These are phyloP conservation scores for Trachymyrmex septentrionalis DNA, from an alignment of 1,140 invertebrate genomes.

Conservation along the genomic window DNA sequence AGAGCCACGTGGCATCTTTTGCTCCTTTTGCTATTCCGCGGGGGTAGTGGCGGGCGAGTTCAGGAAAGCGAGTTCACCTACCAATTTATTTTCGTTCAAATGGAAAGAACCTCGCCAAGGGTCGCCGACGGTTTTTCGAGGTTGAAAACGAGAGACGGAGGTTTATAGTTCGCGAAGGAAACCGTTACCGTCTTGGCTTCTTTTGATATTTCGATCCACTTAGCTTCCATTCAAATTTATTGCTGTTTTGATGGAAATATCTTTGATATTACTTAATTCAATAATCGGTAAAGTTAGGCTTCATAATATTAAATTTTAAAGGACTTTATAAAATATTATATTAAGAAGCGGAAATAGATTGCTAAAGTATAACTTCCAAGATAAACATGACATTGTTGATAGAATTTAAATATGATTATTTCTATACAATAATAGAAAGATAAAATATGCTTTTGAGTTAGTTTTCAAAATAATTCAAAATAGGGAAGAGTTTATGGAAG, in stretches of 20 bases:
- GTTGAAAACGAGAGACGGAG: slow-evolving; percentile 38
- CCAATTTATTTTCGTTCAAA: slow-evolving; percentile 77
- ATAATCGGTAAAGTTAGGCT: not conserved
- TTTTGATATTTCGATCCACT: slow-evolving; percentile 71
- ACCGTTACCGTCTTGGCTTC: slow-evolving; percentile 3
- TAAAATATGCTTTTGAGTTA: not conserved
- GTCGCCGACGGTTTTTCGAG: slow-evolving; percentile 55
- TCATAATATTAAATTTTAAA: not conserved
- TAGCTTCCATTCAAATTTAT: slow-evolving; percentile 70
- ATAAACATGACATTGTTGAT: not conserved
- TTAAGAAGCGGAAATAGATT: not conserved
- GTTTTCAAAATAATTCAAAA: not conserved
- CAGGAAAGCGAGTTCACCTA: slow-evolving; percentile 33
- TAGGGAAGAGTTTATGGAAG: not conserved
- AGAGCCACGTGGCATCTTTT: slow-evolving; percentile 51
- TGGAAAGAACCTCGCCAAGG: slow-evolving; percentile 64
- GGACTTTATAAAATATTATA: not conserved
- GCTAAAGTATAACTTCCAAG: not conserved
- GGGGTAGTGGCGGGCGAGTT: not conserved
- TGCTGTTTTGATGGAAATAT: slow-evolving; percentile 71
- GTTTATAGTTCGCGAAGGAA: slow-evolving; percentile 44
- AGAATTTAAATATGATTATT: not conserved
- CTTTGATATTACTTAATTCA: slow-evolving; percentile 51
- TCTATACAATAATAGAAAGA: not conserved
- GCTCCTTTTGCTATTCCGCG: slow-evolving; percentile 34